phyloP scores from a whole-genome alignment of 2,113 vertebrate species.

The Hucho hucho region DNA sequence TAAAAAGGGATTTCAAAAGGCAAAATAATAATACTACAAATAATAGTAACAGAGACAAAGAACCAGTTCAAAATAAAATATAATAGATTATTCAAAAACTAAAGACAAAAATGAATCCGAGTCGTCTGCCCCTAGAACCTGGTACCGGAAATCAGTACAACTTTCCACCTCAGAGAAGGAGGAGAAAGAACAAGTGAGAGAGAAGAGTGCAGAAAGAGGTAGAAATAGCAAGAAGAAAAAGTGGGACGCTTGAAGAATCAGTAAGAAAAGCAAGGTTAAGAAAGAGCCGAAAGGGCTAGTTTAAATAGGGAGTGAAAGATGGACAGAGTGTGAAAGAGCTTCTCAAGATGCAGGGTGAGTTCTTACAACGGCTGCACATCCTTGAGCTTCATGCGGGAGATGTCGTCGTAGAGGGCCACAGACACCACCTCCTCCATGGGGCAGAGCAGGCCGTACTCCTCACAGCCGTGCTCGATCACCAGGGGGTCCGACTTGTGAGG shows the following conservation, averaged over 20 bases:
- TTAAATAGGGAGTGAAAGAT: not conserved
- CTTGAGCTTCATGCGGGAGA: conserved; percentile 98
- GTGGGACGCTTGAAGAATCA: too few relatives aligned
- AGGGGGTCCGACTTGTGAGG: conserved; percentile 97
- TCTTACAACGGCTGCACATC: conserved; percentile 97
- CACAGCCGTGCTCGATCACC: conserved; percentile 96
- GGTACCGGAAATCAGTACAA: not conserved
- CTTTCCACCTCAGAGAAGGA: not conserved
- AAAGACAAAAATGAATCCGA: not conserved
- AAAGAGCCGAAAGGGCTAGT: not conserved
- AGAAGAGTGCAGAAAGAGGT: not conserved
- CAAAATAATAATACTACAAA: conserved; percentile 13
- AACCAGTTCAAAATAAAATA: not conserved
- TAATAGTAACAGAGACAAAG: not conserved
- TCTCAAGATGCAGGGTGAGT: not conserved
- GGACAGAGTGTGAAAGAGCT: not conserved
- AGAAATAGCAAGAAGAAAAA: too few relatives aligned
- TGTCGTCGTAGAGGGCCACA: conserved; percentile 92
- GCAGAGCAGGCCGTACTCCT: conserved; percentile 96
- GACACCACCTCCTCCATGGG: conserved; percentile 97
- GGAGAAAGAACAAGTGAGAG: not conserved
- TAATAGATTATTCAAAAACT: not conserved
- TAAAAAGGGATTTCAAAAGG: conserved; percentile 24
- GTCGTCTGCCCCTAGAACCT: too few relatives aligned
- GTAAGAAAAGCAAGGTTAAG: too few relatives aligned